phyloP scores from a whole-genome alignment of 2,797 vertebrate species.

The Hydrolagus colliei region DNA sequence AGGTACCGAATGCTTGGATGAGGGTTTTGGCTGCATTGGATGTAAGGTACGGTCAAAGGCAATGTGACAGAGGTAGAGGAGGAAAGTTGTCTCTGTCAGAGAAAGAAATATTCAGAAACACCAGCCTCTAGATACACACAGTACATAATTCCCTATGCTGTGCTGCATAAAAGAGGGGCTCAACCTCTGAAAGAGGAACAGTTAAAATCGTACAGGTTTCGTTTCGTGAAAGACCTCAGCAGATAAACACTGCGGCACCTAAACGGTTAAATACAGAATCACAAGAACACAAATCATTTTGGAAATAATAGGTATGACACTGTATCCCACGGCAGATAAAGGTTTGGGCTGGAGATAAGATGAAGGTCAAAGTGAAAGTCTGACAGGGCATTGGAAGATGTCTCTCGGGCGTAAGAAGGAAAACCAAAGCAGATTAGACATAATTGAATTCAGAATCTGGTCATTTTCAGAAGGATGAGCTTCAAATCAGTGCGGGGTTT shows the following conservation, averaged over 20 bases:
- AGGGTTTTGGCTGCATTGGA: no score
- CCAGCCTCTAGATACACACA: no score
- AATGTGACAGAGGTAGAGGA: no score
- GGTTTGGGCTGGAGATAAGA: slow-evolving; percentile 19
- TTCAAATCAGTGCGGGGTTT: neutral
- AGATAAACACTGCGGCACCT: neutral
- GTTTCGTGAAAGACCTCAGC: neutral
- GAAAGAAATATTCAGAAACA: no score
- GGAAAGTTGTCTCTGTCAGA: no score
- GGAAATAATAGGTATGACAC: slow-evolving; percentile 30
- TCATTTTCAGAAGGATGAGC: slow-evolving; percentile 25
- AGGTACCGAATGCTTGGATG: no score
- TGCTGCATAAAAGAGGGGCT: no score
- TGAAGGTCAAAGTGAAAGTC: slow-evolving; percentile 29
- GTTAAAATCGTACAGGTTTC: neutral
- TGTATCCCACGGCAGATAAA: slow-evolving; percentile 12
- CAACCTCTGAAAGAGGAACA: no score
- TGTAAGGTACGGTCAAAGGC: no score
- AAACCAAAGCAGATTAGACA: slow-evolving; percentile 23
- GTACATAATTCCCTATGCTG: no score
- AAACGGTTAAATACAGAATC: neutral
- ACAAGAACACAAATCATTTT: slow-evolving; percentile 25
- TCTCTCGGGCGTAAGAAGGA: slow-evolving; percentile 3
- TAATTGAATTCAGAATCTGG: slow-evolving; percentile 29
- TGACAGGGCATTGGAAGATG: slow-evolving; percentile 31